Evolutionary conservation across 2,888 invertebrate species (phyloP), one percentile per base, ranked within the genome.

Genomic region (Lepidochrysops patricia): DNA sequence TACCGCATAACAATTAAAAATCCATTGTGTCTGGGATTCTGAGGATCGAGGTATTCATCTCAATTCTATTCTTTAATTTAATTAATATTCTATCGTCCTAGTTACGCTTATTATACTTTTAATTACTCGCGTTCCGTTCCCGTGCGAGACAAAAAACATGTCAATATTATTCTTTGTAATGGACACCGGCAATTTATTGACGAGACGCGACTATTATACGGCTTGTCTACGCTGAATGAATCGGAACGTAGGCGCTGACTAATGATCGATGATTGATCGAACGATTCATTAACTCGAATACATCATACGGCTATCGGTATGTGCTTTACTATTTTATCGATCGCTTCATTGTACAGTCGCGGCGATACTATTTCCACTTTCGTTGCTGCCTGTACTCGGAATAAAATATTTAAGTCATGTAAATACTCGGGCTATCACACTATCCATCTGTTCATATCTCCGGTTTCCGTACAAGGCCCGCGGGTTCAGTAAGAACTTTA

Each of bases 211-310:
- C 66, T 65, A 64, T 64, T 67, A 68, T 66, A 67, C 66, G 64
- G 65, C 66, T 66, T 69, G 69, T 70, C 62, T 70, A 58, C 64
- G 61, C 58, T 62, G 72, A 74, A 75, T 74, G 72, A 67, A 65
- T 67, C 65, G 65, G 29, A 67, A 71, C 65, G 69, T 72, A 72
- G 70, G 71, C 71, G 78, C 76, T 81, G 82, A 82, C 75, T 84
- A 82, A 83, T 80, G 79, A 79, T 76, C 74, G 74, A 74, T 77
- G 75, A 76, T 79, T 79, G 79, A 83, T 77, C 74, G 76, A 76
- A 70, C 82, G 79, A 79, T 75, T 82, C 80, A 82, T 80, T 79
- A 80, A 79, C 76, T 74, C 73, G 74, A 67, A 70, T 74, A 76
- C 77, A 77, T 75, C 70, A 69, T 71, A 75, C 73, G 69, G 73